Conservation (phyloP, 1,140 invertebrate genomes). For the Micrasema minimum region DNA sequence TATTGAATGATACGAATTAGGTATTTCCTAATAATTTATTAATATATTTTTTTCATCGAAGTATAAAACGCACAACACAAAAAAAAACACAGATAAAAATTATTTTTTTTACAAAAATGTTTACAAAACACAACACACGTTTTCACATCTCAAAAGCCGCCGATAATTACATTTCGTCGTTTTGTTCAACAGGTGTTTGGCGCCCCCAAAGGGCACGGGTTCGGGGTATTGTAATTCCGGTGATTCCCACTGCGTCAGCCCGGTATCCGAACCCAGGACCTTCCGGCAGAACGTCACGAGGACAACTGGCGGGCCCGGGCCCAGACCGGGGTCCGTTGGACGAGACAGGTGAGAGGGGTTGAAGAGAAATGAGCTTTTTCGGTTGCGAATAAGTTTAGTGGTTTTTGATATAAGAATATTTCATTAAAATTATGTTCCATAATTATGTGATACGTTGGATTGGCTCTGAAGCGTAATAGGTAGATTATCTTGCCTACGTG, state of each 20-base stretch:
- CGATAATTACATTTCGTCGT: background rate
- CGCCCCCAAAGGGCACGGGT: background rate
- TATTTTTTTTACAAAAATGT: background rate
- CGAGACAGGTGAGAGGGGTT: slow-evolving; percentile 14
- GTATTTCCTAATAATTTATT: background rate
- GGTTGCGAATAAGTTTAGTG: slow-evolving; percentile 2
- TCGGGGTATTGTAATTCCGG: background rate
- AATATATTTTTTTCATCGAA: background rate
- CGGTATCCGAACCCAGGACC: background rate
- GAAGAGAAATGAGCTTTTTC: too few relatives aligned
- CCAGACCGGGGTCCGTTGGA: background rate
- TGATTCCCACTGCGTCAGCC: background rate
- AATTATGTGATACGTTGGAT: too few relatives aligned
- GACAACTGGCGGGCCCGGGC: slow-evolving; percentile 6
- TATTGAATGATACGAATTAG: background rate
- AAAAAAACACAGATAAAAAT: background rate
- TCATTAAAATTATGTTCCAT: too few relatives aligned
- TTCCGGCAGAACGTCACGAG: background rate
- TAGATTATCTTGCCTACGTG: too few relatives aligned
- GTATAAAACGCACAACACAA: background rate
- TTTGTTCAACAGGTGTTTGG: slow-evolving; percentile 12
- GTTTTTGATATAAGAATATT: too few relatives aligned
- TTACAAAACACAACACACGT: background rate
- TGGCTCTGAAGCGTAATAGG: too few relatives aligned
- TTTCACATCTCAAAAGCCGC: background rate